Base-by-base conservation (phyloP, 2,888 invertebrate genomes). In the Hirtodrosophila trivittata region DNA sequence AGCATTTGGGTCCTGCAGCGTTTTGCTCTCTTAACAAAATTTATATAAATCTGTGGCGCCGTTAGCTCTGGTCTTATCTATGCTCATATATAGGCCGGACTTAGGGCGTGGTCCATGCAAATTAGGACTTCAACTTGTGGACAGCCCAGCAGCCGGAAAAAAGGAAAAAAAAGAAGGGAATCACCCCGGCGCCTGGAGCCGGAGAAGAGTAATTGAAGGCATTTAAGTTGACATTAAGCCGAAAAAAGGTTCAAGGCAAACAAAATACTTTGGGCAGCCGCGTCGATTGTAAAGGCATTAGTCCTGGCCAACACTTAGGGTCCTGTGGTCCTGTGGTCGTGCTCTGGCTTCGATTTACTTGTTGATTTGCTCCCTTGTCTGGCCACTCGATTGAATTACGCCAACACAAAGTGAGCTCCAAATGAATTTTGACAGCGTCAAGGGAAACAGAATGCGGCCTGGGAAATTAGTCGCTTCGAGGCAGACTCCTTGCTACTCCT, bases 171-270 rank as follows among this genome's bases (percentile, higher is more conserved):
- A 10, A 51, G 39, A 59, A 56, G 41, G 63, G 65, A 73, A 56
- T 72, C 63, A 32, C 21, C 45, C 7, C 28, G 25, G 4, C 25
- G 6, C 6, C 4, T 25, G 25, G 25, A 28, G 28, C 28, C 28
- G 28, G 33, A 21, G 5, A 26, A 66, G 59, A 70, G 71, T 86
- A 83, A 86, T 78, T 78, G 84, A 66, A 57, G 73, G 60, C 86
- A 78, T 71, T 78, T 75, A 42, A 58, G 77, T 55, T 83, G 81
- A 86, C 86, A 86, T 83, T 80, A 86, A 75, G 84, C 86, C 57
- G 52, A 50, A 63, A 69, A 77, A 77, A 80, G 59, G 71, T 75
- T 70, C 16, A 39, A 35, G 14, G 45, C 35, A 54, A 49, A 10
- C n/a, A 16, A 30, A 47, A 38, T 21, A 18, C 32, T 9, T 26